Base-by-base conservation (phyloP, 2,797 vertebrate species). In the Enteromius anoplus region DNA sequence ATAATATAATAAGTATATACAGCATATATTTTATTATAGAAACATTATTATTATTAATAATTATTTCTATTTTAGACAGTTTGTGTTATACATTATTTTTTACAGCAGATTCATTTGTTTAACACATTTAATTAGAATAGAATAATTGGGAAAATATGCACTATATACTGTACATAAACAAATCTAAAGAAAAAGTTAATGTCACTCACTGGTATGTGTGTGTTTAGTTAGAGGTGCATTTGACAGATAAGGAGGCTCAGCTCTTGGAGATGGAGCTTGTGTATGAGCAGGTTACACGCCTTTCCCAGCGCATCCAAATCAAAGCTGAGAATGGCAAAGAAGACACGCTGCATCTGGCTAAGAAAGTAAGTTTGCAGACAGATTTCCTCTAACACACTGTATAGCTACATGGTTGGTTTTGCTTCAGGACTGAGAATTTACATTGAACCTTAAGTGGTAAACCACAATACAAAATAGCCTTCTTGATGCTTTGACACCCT, bases 251-350 rank as follows among this genome's bases (percentile, higher is more conserved):
- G 32, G 96, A 99, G 90, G 92, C 95, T 85, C 95, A 93, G 85
- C 75, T 97, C 82, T 88, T 96, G 91, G 96, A 98, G 87, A 97
- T 92, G 58, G 94, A 96, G 29, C 92, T 97, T 84, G 94, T 97
- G 15, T 93, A 92, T 0, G 92, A 97, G 75, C 96, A 96, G 51
- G 90, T 98, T 86, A 95, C 92, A 2, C 87, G 89, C 51, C 93
- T 98, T 73, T 93, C 92, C 0, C 91, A 95, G 75, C 92, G 93
- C 53, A 91, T 95, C 78, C 87, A 66, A 1, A 73, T 88, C 40
- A 92, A 91, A 86, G 92, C 84, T 0, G 93, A 96, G 62, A 90
- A 88, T 0, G 60, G 93, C 90, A 95, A 92, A 82, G 86, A 95
- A 84, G 95, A 97, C 91, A 90, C 89, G 0, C 92, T 97, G 85